Base-by-base conservation (phyloP, 2,797 vertebrate genomes). In the Liasis olivaceus region DNA sequence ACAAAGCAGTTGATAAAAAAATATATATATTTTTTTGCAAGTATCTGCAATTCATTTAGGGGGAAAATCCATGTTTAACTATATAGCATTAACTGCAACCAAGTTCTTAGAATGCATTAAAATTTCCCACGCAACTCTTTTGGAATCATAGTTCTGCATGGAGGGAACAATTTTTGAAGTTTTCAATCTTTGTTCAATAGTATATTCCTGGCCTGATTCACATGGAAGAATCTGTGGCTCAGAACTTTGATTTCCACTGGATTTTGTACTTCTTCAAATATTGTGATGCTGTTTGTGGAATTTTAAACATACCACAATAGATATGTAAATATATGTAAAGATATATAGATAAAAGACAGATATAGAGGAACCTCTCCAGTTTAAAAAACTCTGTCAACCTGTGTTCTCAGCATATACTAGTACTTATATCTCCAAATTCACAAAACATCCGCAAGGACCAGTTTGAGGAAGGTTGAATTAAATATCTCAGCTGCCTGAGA, bases 1-100 rank as follows among this genome's bases (percentile, higher is more conserved):
- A 98, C 96, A 91, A 97, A 95, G 93, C 60, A 91, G 4, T 95
- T 96, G 98, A 98, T 98, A 42, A 42, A 98, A 98, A 98, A 97
- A 98, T 98, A 98, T 97, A n/a, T 97, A 96, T 96, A 95, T 97
- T 97, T 88, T 88, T 89, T 66, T 89, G 84, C 95, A 97, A 97
- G 95, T 85, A 91, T 85, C 8, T 26, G 22, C n/a, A 26, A 54
- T 42, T 42, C 8, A 86, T 54, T 69, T 42, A 14, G 31, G 28
- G 66, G 13, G 12, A 0, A 20, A 36, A 42, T 87, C 90, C 63
- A 69, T 28, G 2, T 42, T 87, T 58, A 87, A 69, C 56, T 15
- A 91, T 15, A 28, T 69, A 15, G 8, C 5, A 47, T 85, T 72
- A 59, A 42, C 64, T 87, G 66, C 66, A 54, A 11, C 31, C 9